Base-by-base conservation (phyloP, 2,113 vertebrate genomes). In the Empidonax alnorum region DNA sequence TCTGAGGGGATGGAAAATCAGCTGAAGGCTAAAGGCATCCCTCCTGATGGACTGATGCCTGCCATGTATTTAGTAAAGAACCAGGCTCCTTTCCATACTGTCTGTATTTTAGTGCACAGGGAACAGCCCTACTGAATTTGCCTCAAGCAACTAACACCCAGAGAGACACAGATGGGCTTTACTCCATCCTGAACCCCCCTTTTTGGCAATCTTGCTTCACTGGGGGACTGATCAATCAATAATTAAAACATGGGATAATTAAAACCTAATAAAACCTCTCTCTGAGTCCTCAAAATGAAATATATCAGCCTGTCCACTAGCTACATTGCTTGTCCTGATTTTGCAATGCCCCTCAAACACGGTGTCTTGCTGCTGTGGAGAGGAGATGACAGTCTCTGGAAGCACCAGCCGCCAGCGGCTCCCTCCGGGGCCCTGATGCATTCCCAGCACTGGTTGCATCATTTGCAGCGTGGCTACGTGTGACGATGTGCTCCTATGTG, bases 371-470 rank as follows among this genome's bases (percentile, higher is more conserved):
- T 49, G 90, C 82, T 87, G 53, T 3, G 5, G 82, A 90, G 92
- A 63, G 58, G 47, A 85, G 77, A 85, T 3, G 5, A 77, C 44
- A 82, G 84, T 61, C 82, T 56, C 47, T 1, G 9, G 56, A 55
- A 96, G 68, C 55, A 67, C 72, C 79, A 80, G 80, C 94, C 9
- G 3, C 52, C 6, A 9, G 28, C 2, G 2, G 78, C 90, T 77
- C 73, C 92, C 94, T 71, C n/a, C 0, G 16, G 95, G 93, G 83
- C 83, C 44, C 61, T 97, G 98, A 96, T 94, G 97, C 96, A 95
- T 94, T 96, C 97, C 87, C 93, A 95, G 93, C 62, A 56, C 25
- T 3, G 35, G 92, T 97, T 97, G 96, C 97, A 92, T 98, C 98
- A 98, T 92, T 67, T 81, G 77, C 56, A 78, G 65, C 1, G 0